These are phyloP conservation scores for Dendrolimus kikuchii DNA, from an alignment of 1,140 invertebrate species.

Conservation along the genomic window DNA sequence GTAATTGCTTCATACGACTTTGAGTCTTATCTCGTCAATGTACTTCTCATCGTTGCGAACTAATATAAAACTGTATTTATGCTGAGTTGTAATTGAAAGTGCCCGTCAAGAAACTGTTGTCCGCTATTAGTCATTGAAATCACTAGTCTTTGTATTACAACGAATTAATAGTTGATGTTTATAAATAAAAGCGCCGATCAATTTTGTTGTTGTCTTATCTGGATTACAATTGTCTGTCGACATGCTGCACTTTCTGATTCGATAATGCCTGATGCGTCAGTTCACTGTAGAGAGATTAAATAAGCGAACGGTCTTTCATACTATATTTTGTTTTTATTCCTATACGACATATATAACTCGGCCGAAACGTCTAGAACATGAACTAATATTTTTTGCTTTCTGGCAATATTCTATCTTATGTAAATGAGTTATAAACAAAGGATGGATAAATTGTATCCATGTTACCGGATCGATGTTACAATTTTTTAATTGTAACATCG, in stretches of 20 bases:
- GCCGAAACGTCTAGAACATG: too few relatives aligned
- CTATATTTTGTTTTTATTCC: too few relatives aligned
- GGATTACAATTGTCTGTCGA: conserved; percentile 1
- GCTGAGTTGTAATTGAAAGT: conserved; percentile 34
- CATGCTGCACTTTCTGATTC: not conserved
- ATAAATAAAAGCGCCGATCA: conserved; percentile 21
- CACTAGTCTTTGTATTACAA: conserved; percentile 31
- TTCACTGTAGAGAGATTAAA: too few relatives aligned
- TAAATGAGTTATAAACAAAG: too few relatives aligned
- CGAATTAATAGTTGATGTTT: conserved; percentile 25
- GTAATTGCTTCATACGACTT: conserved; percentile 1
- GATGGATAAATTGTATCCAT: too few relatives aligned
- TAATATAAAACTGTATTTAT: conserved; percentile 13
- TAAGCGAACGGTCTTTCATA: too few relatives aligned
- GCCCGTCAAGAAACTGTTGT: conserved; percentile 38
- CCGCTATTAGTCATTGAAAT: conserved; percentile 42
- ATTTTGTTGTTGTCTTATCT: conserved; percentile 4
- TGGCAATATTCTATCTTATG: too few relatives aligned
- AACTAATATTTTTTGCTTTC: too few relatives aligned
- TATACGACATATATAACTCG: too few relatives aligned
- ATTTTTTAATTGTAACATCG: too few relatives aligned
- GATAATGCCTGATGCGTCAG: not conserved
- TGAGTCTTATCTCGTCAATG: conserved; percentile 16
- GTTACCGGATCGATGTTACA: too few relatives aligned
- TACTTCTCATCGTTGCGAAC: conserved; percentile 11